These are phyloP conservation scores for Cantharis rustica DNA, from an alignment of 2,888 invertebrate species.

Conservation along the genomic window DNA sequence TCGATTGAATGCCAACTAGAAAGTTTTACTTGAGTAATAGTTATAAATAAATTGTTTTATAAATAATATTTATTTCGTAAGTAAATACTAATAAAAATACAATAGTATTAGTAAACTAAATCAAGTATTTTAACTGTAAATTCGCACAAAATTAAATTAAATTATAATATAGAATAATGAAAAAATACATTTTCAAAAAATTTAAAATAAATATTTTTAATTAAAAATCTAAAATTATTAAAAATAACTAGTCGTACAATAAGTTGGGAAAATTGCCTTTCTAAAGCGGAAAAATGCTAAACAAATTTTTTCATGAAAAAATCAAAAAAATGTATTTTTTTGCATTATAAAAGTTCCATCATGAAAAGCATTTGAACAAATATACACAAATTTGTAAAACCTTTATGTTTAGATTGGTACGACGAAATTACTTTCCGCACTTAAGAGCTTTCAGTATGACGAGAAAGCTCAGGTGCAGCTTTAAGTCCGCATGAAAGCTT, in stretches of 20 bases:
- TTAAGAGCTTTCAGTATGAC: constrained; percentile 27
- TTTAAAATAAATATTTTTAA: too few species aligned
- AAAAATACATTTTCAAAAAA: too few species aligned
- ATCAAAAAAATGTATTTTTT: not conserved
- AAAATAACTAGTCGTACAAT: not conserved
- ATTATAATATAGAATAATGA: too few species aligned
- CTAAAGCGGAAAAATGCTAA: not conserved
- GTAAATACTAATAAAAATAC: too few species aligned
- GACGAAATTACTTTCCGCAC: constrained; percentile 13
- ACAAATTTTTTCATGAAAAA: not conserved
- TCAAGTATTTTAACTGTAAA: too few species aligned
- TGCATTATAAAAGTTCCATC: not conserved
- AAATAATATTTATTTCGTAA: too few species aligned
- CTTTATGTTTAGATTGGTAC: constrained; percentile 1
- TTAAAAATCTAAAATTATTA: not conserved
- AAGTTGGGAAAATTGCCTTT: too few species aligned
- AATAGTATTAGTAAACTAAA: too few species aligned
- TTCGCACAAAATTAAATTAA: too few species aligned
- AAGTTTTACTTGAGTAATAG: not conserved
- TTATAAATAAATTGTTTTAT: not conserved
- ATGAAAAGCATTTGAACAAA: not conserved
- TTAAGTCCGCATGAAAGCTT: constrained; percentile 29
- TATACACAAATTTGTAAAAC: not conserved
- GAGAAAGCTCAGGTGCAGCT: constrained; percentile 27
- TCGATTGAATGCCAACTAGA: not conserved